Base-by-base conservation (phyloP, 1,140 invertebrate genomes). In the Stegodyphus mimosarum region DNA sequence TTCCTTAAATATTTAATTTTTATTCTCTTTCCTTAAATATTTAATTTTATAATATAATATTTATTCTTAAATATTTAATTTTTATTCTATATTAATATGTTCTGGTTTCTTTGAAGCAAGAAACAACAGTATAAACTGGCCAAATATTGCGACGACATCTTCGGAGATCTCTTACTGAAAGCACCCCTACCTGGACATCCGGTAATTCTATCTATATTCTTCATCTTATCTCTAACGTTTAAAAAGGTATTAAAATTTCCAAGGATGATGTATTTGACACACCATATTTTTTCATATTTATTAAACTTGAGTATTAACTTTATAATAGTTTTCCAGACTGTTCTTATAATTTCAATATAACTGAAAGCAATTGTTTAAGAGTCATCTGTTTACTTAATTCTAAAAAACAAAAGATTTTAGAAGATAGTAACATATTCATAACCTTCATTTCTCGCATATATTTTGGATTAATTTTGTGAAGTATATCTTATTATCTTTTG, bases 61-160 rank as follows among this genome's bases (percentile, higher is more conserved):
- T n/a, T n/a, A n/a, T n/a, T n/a, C n/a, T n/a, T n/a, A n/a, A n/a
- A n/a, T n/a, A n/a, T n/a, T n/a, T n/a, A n/a, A n/a, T n/a, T 33
- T 33, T 33, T 33, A 33, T 33, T 1, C 33, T 1, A 33, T 33
- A 33, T 33, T 1, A 33, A 33, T 1, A 33, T 2, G 1, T 60
- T 60, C 51, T 49, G 17, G 2, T 33, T 64, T 33, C 86, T 86
- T 88, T 89, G 49, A 88, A 92, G 97, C 90, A 96, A 98, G 90
- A 94, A 94, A 50, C 97, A 99, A 90, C 98, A 99, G 91, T 97
- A 97, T 89, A 99, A 99, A 92, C 92, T 99, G 91, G 98, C 98
- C 69, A 98, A 98, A 91, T 99, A 99, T 91, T 99, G 98, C 92
- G 97, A 99, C 92, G 98, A 99, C 90, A 98, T 99, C 87, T 94